Evolutionary conservation across 2,113 vertebrate species (phyloP), one percentile per base, ranked within the genome.

Genomic region (Tor tambroides): DNA sequence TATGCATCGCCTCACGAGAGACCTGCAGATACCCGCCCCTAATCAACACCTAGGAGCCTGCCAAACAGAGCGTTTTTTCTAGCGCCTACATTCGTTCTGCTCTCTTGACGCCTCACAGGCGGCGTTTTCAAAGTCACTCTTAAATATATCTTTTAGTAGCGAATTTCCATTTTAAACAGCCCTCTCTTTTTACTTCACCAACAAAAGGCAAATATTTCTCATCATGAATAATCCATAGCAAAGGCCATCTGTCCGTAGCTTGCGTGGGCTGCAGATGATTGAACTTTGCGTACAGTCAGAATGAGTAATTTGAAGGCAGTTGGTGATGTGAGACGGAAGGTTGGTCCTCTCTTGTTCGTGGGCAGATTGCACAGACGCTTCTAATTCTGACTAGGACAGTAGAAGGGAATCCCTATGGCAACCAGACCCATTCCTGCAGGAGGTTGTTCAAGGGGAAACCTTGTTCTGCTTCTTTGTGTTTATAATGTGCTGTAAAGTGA

Each of bases 321-420:
- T 85, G 59, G 65, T 46, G 63, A 67, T 86, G 21, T 86, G 74
- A 77, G 82, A 69, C 49, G 19, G 43, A 86, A 80, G 61, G 9
- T 46, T 69, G 49, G 63, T 79, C 74, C 87, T 41, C 85, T 84
- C 51, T 82, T 85, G 82, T 86, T 81, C 88, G 67, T 86, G 80
- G 85, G 77, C 74, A 72, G 51, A 79, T 80, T 54, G 28, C 35
- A 71, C 79, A 63, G 43, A 77, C 10, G 43, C 85, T 76, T 49
- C 69, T 56, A 71, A 86, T 86, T 86, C 74, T 19, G 85, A 78
- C 28, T n/a, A 38, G 80, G 63, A 79, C 49, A 83, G 26, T 65
- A 19, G 9, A 83, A 82, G 79, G 86, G 86, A 87, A 87, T 82
- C 79, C 79, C 86, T 81, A 87, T 87, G 79, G 79, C 72, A 87